Conservation (phyloP, 2,888 invertebrate genomes). For the Lithosia quadra region DNA sequence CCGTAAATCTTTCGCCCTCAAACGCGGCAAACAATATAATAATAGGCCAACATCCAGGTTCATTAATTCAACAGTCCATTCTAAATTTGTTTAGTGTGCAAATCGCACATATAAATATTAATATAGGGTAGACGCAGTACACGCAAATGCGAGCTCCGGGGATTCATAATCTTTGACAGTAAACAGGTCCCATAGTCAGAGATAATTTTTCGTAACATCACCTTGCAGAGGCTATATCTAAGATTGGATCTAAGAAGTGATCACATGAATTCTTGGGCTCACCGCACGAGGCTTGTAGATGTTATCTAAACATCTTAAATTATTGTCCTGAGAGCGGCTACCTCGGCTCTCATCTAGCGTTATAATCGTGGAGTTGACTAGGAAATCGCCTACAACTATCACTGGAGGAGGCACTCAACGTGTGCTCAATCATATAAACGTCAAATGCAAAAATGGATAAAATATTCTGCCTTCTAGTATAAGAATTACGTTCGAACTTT, state of each 20-base stretch:
- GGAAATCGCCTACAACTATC: conserved; percentile 55
- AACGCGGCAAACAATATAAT: conserved; percentile 32
- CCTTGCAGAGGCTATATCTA: conserved; percentile 76
- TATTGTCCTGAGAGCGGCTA: conserved; percentile 79
- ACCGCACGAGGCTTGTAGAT: conserved; percentile 82
- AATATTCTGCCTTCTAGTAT: background rate
- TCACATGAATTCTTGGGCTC: conserved; percentile 84
- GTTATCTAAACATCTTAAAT: conserved; percentile 85
- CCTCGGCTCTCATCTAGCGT: conserved; percentile 74
- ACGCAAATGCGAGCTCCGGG: conserved; percentile 51
- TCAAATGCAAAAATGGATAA: conserved; percentile 21
- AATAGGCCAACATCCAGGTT: conserved; percentile 40
- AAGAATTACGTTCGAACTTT: background rate
- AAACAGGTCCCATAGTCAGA: conserved; percentile 68
- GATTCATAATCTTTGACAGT: conserved; percentile 77
- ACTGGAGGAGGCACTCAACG: conserved; percentile 66
- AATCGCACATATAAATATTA: conserved; percentile 57
- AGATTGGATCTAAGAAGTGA: conserved; percentile 83
- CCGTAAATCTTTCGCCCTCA: conserved; percentile 23
- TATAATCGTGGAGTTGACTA: conserved; percentile 67
- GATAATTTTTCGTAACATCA: conserved; percentile 83
- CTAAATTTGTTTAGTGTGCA: conserved; percentile 48
- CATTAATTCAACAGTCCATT: conserved; percentile 40
- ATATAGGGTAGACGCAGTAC: conserved; percentile 57
- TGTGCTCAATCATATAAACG: conserved; percentile 29